Base-by-base conservation (phyloP, 2,888 invertebrate genomes). In the Allacma fusca region DNA sequence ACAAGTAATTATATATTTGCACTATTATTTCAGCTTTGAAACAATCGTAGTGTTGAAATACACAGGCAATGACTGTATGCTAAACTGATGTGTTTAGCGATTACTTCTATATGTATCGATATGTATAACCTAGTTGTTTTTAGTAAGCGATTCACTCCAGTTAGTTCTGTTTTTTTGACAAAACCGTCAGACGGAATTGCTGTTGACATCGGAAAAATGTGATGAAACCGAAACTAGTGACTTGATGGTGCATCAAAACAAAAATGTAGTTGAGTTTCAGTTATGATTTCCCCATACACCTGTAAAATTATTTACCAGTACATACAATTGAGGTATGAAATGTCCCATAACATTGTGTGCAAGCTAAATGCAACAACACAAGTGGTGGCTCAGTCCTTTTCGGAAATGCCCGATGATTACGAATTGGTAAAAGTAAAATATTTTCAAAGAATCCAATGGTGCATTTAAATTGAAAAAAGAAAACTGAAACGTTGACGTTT, bases 171-270 rank as follows among this genome's bases (percentile, higher is more conserved):
- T 19, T 50, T 50, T 1, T n/a, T 50, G n/a, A n/a, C 50, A 16
- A 4, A 50, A 50, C 2, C n/a, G 50, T 50, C 50, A 50, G 50
- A 50, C 50, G 50, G 50, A 50, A n/a, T 9, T 16, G 9, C 50
- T 4, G 50, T n/a, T 50, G 40, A 40, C 40, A 9, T n/a, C 19
- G n/a, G 50, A 50, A 50, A 50, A 26, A 50, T 70, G 70, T 70
- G 70, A 70, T 70, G 44, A 29, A 26, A 70, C 44, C 70, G 26
- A 26, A 50, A 70, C 70, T 70, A 70, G 70, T 70, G 70, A 70
- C 50, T 70, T 70, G 69, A 70, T 70, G 50, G 44, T 70, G 70
- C 50, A 50, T 50, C 50, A 13, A n/a, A 50, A 40, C 40, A 9
- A 50, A 50, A 12, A 5, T 19, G 16, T 9, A 50, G n/a, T 50